Evolutionary conservation across 1,140 invertebrate species (phyloP), one percentile per base, ranked within the genome.

Genomic region (Drosophila busckii): DNA sequence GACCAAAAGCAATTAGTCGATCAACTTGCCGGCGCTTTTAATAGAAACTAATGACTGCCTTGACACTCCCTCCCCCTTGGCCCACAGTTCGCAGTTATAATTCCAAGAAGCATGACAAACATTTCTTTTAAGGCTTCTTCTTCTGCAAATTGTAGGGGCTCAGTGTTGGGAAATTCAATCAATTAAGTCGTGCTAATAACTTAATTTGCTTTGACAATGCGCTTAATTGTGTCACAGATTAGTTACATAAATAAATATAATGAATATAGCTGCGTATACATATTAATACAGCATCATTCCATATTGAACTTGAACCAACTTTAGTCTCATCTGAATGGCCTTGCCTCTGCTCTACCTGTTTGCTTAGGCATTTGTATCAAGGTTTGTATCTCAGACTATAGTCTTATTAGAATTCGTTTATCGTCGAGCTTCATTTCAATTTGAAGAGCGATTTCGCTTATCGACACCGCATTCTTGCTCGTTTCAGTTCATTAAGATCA

Each of bases 371-470:
- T 59, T 53, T 40, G 50, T 16, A 46, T 42, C 45, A 3, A 61
- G 71, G 66, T 50, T 78, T 62, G 55, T 28, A 4, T 0, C 13
- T 34, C 37, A 10, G 5, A 12, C 41, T 32, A 70, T 56, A 63
- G 59, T 78, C 71, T 52, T 67, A 78, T 71, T 68, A 71, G 71
- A 78, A 80, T 80, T 78, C 56, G 35, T 67, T 73, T 54, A 48
- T 23, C 28, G 31, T n/a, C 23, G 12, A 32, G 8, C 34, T 10
- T 34, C 13, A 62, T 67, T 63, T 73, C 37, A 63, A 73, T 62
- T 50, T 23, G 16, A 22, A 44, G 26, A 37, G 35, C 32, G 48
- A 9, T 32, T 42, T 52, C 9, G 32, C 35, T 52, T 44, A 37
- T 49, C 20, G 15, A 48, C 4, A 37, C 34, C 25, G 26, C 37